Evolutionary conservation across 2,797 vertebrate genomes (phyloP).

Genomic region (Pelodytes ibericus): DNA sequence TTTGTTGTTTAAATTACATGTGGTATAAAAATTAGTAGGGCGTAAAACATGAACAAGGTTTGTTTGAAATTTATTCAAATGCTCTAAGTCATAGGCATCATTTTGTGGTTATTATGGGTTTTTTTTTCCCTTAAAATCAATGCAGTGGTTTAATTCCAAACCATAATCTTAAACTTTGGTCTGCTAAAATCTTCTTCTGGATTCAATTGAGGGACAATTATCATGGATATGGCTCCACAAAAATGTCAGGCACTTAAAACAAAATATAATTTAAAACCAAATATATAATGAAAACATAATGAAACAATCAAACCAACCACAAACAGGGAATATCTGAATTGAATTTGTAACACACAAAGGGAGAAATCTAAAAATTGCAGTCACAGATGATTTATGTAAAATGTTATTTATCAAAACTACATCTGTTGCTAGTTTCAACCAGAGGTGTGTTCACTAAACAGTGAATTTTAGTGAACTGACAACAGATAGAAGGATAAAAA

Average conservation of each 20-base stretch:
- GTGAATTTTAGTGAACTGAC: too few species aligned
- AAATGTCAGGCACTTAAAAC: slow-evolving; percentile 12
- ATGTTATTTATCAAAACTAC: too few species aligned
- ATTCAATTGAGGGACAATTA: slow-evolving; percentile 29
- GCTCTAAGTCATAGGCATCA: slow-evolving; percentile 1
- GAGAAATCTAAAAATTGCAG: neutral
- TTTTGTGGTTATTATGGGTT: slow-evolving; percentile 36
- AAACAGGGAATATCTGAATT: neutral
- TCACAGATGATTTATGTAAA: too few species aligned
- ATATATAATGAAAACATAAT: slow-evolving; percentile 29
- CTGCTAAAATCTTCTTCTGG: slow-evolving; percentile 32
- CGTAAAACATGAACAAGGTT: slow-evolving; percentile 29
- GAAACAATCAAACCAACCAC: slow-evolving; percentile 33
- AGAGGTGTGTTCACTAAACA: too few species aligned
- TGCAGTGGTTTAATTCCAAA: slow-evolving; percentile 38
- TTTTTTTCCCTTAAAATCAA: slow-evolving; percentile 25
- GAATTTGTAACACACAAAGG: neutral
- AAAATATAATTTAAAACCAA: slow-evolving; percentile 24
- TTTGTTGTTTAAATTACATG: neutral
- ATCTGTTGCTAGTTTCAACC: too few species aligned
- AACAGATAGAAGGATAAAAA: too few species aligned
- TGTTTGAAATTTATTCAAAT: slow-evolving; percentile 35
- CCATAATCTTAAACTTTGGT: slow-evolving; percentile 40
- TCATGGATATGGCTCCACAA: slow-evolving; percentile 21
- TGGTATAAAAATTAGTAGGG: slow-evolving; percentile 5